Evolutionary conservation across 1,140 invertebrate species (phyloP), one percentile per base, ranked within the genome.

Genomic region (Lerema accius): DNA sequence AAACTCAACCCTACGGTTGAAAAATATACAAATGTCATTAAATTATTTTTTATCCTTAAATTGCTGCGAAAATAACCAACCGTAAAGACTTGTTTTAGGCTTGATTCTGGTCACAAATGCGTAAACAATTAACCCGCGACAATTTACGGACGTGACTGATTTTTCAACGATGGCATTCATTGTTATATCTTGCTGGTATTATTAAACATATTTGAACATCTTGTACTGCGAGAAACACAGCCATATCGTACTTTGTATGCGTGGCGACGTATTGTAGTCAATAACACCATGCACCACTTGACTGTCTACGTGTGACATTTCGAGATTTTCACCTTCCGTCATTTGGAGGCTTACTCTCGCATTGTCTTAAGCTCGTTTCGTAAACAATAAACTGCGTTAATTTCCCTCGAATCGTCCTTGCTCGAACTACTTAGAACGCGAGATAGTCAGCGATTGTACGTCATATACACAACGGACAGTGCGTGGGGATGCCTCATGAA

Each of bases 401-500:
- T 63, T 63, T 53, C 50, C 50, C 51, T 48, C 51, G 19, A 10
- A 26, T 28, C 63, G 82, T 78, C 82, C 82, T 85, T 73, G 74
- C 65, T 60, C 42, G 39, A 40, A 49, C 71, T 70, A 72, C 70
- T 81, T 71, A 68, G 71, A 74, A 81, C 66, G 77, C 76, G 73
- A 50, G 72, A 68, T 71, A 32, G 69, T 75, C 65, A 67, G 59
- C 68, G 71, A 67, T 59, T 63, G 75, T 78, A 77, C 77, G 76
- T 80, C 82, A 76, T 74, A 78, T 73, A 73, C 76, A 69, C 66
- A 74, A 72, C 65, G 64, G 50, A 69, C 71, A 71, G 71, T 77
- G 68, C 69, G 67, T 72, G 72, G 46, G 67, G 50, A 85, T 75
- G 80, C 56, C 49, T 73, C 65, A 66, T 86, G 86, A 86, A 89